These are phyloP conservation scores for Parapristionchus giblindavisi DNA, from an alignment of 2,888 invertebrate species.

Conservation along the genomic window DNA sequence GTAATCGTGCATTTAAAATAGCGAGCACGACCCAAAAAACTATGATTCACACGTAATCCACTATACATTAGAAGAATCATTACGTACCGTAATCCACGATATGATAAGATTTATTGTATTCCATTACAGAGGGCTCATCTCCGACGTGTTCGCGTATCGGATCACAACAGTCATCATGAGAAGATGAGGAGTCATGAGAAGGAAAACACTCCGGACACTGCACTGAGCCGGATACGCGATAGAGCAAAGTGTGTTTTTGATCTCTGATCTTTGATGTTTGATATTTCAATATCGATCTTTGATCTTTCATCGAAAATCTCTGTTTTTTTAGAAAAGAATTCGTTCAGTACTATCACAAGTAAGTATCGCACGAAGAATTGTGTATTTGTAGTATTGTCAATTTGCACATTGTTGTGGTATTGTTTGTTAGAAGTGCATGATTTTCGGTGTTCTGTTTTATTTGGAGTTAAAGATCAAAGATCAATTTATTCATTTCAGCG, in stretches of 20 bases:
- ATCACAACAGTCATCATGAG: constrained; percentile 53
- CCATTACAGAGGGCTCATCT: constrained; percentile 50
- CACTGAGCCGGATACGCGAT: constrained; percentile 49
- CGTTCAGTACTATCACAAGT: constrained; percentile 40
- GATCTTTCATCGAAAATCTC: background rate
- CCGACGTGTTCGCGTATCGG: constrained; percentile 58
- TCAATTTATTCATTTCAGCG: constrained; percentile 43
- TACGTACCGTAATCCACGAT: too few relatives aligned
- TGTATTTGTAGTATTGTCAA: background rate
- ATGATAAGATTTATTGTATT: background rate
- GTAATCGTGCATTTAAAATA: too few relatives aligned
- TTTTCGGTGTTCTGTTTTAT: constrained; percentile 4
- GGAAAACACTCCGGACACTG: constrained; percentile 54
- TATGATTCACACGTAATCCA: too few relatives aligned
- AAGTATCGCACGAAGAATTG: background rate
- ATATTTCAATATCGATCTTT: background rate
- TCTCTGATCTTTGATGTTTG: background rate
- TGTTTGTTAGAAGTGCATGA: background rate
- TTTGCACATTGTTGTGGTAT: background rate
- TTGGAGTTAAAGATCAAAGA: background rate
- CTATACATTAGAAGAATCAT: too few relatives aligned
- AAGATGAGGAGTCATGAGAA: constrained; percentile 49
- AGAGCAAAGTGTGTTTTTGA: constrained; percentile 48
- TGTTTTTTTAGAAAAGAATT: constrained; percentile 29
- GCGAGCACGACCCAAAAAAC: too few relatives aligned